phyloP scores from a whole-genome alignment of 2,888 invertebrate species.

The Lasioglossum lativentre region DNA sequence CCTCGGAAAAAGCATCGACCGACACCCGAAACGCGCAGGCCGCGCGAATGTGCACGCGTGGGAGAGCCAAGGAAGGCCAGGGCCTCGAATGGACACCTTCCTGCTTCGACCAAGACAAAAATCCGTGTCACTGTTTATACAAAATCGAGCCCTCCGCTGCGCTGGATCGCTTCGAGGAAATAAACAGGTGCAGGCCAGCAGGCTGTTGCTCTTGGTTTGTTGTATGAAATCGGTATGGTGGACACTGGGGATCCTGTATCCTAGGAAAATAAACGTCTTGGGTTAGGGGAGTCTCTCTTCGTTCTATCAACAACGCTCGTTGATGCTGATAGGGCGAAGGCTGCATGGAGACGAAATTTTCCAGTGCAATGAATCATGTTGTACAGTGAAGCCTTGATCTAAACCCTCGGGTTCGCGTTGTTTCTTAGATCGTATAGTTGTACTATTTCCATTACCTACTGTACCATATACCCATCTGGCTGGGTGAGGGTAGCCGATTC shows the following conservation, averaged over 20 bases:
- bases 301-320: not conserved
- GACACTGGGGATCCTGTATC: not conserved
- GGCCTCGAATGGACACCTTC: slow-evolving; percentile 27
- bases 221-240: not conserved
- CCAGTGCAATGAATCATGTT: no score
- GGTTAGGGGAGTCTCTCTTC: not conserved
- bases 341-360: no score
- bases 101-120: slow-evolving; percentile 16
- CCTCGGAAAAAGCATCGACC: slow-evolving; percentile 43
- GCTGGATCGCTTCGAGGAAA: slow-evolving; percentile 1
- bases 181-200: slow-evolving; percentile 35
- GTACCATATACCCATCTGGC: no score
- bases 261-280: slow-evolving; percentile 6
- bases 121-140: slow-evolving; percentile 60
- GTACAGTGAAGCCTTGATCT: no score
- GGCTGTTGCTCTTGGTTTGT: not conserved
- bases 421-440: no score
- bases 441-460: no score
- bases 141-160: slow-evolving; percentile 14
- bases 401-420: no score
- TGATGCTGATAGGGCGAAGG: not conserved
- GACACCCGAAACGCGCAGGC: slow-evolving; percentile 31
- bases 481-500: no score
- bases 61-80: slow-evolving; percentile 33
- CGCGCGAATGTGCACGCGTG: slow-evolving; percentile 34